Conservation (phyloP, 2,888 invertebrate species). For the Dysmachus trigonus region DNA sequence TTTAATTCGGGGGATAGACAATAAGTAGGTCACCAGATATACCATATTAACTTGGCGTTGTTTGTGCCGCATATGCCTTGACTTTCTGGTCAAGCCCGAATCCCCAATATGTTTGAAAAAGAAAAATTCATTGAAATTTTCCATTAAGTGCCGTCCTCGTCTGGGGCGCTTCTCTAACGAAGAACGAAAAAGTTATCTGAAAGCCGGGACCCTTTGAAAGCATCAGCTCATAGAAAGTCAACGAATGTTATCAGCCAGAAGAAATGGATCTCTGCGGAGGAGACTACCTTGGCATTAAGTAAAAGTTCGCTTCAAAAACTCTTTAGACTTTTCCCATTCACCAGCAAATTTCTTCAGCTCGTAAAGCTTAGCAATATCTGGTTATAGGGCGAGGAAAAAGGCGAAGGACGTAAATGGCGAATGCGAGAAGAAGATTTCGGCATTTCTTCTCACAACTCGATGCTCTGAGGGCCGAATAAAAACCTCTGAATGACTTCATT, state of each 20-base stretch:
- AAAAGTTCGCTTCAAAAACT: conserved; percentile 29
- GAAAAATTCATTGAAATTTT: conserved; percentile 25
- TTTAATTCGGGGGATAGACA: conserved; percentile 30
- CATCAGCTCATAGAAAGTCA: conserved; percentile 34
- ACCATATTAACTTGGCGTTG: not conserved
- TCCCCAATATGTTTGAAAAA: not conserved
- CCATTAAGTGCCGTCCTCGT: conserved; percentile 25
- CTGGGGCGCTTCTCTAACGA: not conserved
- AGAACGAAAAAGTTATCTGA: conserved; percentile 31
- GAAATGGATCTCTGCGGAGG: conserved; percentile 25
- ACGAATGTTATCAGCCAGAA: conserved; percentile 36
- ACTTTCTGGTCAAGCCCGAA: not conserved
- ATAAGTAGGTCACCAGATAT: conserved; percentile 5
- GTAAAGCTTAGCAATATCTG: conserved; percentile 27
- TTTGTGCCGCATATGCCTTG: not conserved
- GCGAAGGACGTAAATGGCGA: conserved; percentile 3
- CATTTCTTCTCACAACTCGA: not conserved
- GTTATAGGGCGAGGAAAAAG: not conserved
- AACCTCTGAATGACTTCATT: conserved; percentile 13
- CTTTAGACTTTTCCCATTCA: conserved; percentile 5
- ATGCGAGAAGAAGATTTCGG: not conserved
- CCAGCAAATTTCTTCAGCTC: conserved; percentile 25
- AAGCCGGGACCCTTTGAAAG: conserved; percentile 29
- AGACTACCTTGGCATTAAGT: conserved; percentile 32
- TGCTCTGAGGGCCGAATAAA: not conserved